Conservation (phyloP, 2,113 vertebrate species). For the Mesoclemmys tuberculata region DNA sequence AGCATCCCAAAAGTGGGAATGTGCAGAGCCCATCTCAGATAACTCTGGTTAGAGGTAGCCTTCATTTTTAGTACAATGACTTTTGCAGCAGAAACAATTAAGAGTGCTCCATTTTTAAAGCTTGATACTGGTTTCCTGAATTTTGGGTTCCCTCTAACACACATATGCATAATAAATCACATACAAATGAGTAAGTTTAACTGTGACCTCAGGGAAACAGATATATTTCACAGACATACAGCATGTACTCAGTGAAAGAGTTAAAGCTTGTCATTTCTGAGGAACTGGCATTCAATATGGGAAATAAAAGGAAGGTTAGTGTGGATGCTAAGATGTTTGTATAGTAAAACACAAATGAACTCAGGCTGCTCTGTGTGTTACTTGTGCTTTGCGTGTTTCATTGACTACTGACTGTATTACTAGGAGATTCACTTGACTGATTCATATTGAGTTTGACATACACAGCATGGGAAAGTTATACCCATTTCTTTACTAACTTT, state of each 20-base stretch:
- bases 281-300: not conserved
- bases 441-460: not conserved
- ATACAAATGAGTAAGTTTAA: not conserved
- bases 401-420: not conserved
- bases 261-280: not conserved
- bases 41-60: not conserved
- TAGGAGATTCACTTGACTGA: not conserved
- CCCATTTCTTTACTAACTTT: not conserved
- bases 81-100: not conserved
- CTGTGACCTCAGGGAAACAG: not conserved
- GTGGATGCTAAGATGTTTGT: not conserved
- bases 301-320: not conserved
- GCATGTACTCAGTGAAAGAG: too few relatives aligned
- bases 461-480: not conserved
- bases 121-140: fast-evolving
- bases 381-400: not conserved
- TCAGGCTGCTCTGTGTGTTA: not conserved
- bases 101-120: not conserved
- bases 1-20: not conserved
- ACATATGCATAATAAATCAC: fast-evolving
- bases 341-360: not conserved
- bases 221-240: not conserved
- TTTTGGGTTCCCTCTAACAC: not conserved
- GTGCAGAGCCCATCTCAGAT: not conserved
- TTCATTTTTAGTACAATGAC: not conserved